These are phyloP conservation scores for Candidula unifasciata DNA, from an alignment of 2,888 invertebrate genomes.

Conservation along the genomic window DNA sequence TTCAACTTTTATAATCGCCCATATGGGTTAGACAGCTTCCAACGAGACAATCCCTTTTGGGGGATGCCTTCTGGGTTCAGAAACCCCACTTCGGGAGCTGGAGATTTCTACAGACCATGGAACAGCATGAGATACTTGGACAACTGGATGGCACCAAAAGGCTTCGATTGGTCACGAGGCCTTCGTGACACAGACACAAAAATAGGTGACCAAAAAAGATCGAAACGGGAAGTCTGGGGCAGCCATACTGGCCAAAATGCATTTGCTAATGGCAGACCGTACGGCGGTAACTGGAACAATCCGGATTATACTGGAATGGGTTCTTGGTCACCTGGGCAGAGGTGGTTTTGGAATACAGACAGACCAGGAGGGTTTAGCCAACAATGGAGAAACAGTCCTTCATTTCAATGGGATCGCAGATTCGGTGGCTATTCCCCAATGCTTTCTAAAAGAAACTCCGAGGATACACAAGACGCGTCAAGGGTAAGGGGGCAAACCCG, in stretches of 20 bases:
- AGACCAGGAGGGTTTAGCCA: background rate
- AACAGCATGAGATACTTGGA: background rate
- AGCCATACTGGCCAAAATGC: background rate
- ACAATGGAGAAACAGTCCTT: background rate
- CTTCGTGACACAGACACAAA: background rate
- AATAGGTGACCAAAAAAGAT: background rate
- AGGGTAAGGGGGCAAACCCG: background rate
- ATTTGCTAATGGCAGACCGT: background rate
- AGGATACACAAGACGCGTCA: background rate
- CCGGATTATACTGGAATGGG: background rate
- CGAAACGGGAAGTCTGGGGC: background rate
- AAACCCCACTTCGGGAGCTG: background rate
- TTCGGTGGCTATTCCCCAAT: background rate
- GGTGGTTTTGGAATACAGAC: slow-evolving; percentile 4
- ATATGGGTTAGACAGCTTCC: background rate
- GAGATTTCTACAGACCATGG: background rate
- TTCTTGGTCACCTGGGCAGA: background rate
- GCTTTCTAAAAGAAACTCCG: background rate
- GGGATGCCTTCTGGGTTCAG: background rate
- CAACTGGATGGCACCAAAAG: background rate
- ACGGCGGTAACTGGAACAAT: background rate
- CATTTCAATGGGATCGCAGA: background rate
- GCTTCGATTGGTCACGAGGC: background rate
- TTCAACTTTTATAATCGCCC: background rate
- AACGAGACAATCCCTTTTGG: background rate